Conservation (phyloP, 2,888 invertebrate genomes). For the Carterocephalus palaemon region DNA sequence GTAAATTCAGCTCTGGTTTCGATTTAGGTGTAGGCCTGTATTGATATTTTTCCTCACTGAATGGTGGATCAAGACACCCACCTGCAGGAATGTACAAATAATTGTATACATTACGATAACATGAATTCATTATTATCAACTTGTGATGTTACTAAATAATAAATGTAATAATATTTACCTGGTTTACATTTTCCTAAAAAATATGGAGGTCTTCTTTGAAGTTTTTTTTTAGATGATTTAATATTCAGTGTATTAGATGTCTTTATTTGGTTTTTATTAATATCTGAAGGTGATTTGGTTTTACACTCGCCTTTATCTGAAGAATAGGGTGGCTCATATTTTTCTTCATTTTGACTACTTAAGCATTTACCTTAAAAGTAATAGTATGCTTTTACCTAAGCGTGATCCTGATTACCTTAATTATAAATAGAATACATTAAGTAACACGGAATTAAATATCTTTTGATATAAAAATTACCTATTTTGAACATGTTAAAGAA, state of each 20-base stretch:
- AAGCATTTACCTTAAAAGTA: conserved; percentile 50
- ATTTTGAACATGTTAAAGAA: conserved; percentile 43
- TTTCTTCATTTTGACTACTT: conserved; percentile 45
- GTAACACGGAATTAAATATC: no score
- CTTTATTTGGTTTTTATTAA: no score
- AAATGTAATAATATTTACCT: conserved; percentile 42
- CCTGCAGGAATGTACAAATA: conserved; percentile 41
- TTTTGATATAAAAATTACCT: conserved; percentile 32
- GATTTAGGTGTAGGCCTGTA: conserved; percentile 39
- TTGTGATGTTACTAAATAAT: conserved; percentile 62
- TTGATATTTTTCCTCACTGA: conserved; percentile 57
- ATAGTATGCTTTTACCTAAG: no score
- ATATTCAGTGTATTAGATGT: no score
- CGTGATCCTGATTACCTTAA: no score
- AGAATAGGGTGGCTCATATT: conserved; percentile 41
- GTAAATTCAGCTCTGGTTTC: conserved; percentile 2
- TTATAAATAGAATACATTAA: no score
- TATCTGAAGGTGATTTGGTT: not conserved
- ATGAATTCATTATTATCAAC: conserved; percentile 45
- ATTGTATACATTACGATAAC: not conserved
- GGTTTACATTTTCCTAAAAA: conserved; percentile 66
- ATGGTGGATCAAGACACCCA: conserved; percentile 68
- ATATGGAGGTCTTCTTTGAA: conserved; percentile 37
- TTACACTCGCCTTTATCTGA: conserved; percentile 28
- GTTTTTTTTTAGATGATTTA: conserved; percentile 28